These are phyloP conservation scores for Meteorus cinctellus DNA, from an alignment of 2,888 invertebrate species.

Conservation along the genomic window DNA sequence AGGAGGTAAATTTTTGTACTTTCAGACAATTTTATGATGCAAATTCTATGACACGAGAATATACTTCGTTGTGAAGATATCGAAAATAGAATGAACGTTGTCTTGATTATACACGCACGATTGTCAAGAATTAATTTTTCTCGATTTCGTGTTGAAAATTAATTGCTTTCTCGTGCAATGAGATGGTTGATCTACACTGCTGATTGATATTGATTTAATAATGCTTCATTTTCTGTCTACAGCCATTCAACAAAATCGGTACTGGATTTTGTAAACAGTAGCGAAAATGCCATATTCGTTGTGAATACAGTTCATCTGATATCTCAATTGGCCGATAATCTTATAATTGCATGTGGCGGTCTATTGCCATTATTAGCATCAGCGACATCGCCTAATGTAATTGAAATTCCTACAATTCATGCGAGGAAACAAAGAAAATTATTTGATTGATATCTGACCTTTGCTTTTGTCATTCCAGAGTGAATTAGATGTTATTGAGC, in stretches of 20 bases:
- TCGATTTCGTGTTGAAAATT: no score
- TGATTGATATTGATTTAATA: no score
- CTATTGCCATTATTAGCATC: conserved; percentile 96
- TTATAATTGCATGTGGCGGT: conserved; percentile 99
- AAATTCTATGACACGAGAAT: no score
- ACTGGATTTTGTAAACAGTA: conserved; percentile 97
- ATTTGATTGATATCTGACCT: conserved; percentile 33
- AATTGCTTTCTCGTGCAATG: no score
- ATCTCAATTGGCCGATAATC: conserved; percentile 98
- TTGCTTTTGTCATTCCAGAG: conserved; percentile 79
- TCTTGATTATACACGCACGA: no score
- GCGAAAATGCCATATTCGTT: conserved; percentile 99
- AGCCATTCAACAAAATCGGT: conserved; percentile 98
- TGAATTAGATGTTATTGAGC: conserved; percentile 98
- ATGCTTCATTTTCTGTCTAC: conserved; percentile 56
- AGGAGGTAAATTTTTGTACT: conserved; percentile 74
- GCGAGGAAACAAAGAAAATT: conserved; percentile 22
- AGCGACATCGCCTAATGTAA: conserved; percentile 98
- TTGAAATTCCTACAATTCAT: conserved; percentile 63
- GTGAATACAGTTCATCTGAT: conserved; percentile 99
- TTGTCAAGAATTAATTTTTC: no score
- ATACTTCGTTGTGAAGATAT: no score
- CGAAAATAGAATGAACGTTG: no score
- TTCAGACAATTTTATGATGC: no score
- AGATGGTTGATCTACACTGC: no score